These are phyloP conservation scores for Hypsopygia costalis DNA, from an alignment of 2,888 invertebrate genomes.

Conservation along the genomic window DNA sequence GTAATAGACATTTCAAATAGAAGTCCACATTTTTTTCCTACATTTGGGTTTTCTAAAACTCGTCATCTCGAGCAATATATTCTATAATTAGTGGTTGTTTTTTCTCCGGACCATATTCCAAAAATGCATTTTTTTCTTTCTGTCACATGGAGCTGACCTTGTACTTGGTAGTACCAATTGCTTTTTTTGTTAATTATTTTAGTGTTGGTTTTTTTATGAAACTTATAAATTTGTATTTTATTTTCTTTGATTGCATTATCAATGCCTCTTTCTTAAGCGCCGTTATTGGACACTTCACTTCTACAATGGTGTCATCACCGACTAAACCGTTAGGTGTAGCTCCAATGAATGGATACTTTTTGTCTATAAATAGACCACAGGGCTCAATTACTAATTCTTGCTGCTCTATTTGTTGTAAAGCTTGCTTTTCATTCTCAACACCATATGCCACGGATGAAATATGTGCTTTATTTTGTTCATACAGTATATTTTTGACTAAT, in stretches of 20 bases:
- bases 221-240: conserved; percentile 11
- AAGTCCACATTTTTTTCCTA: conserved; percentile 12
- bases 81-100: conserved; percentile 8
- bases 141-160: conserved; percentile 19
- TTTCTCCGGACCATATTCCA: conserved; percentile 18
- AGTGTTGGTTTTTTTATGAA: conserved; percentile 4
- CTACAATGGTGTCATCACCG: conserved; percentile 6
- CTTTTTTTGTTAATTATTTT: conserved; percentile 11
- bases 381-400: conserved; percentile 9
- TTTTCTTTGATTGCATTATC: conserved; percentile 8
- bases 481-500: conserved; percentile 21
- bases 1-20: conserved; percentile 12
- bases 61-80: conserved; percentile 15
- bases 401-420: conserved; percentile 1
- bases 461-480: conserved; percentile 16
- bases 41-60: conserved; percentile 16
- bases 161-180: conserved; percentile 17
- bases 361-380: conserved; percentile 14
- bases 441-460: conserved; percentile 11
- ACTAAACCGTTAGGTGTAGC: conserved; percentile 14
- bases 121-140: conserved; percentile 14
- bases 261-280: conserved; percentile 9
- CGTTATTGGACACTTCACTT: conserved; percentile 13
- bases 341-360: conserved; percentile 9
- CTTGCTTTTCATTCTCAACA: conserved; percentile 10